Percentiles rank a stretch among this genome's conserved stretches.
Evolutionary conservation across 2,797 vertebrate species (phyloP).

Genomic region (Notoglanidium macrostoma): DNA sequence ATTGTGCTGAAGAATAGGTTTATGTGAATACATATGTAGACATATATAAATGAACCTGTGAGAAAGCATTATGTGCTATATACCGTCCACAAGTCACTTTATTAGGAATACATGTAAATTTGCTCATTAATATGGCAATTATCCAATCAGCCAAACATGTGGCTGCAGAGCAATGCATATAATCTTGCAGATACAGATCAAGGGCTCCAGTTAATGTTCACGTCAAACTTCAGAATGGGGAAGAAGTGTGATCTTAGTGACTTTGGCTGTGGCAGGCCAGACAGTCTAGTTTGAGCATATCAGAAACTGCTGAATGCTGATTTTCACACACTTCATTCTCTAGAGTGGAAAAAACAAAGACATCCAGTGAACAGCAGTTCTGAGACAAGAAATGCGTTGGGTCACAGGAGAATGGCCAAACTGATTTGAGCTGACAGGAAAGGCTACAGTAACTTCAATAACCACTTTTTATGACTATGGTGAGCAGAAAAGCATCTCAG

Average conservation of each 20-base stretch:
- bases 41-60: neutral
- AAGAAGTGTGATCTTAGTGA: neutral
- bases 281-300: neutral
- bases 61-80: neutral
- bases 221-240: neutral
- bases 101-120: neutral
- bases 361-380: neutral
- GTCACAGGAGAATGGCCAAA: neutral
- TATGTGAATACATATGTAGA: neutral
- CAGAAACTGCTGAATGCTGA: neutral
- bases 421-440: neutral
- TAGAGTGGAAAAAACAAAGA: neutral
- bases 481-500: neutral
- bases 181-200: neutral
- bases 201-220: neutral
- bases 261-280: neutral
- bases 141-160: neutral
- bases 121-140: neutral
- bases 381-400: neutral
- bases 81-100: neutral
- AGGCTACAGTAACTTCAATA: neutral
- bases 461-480: neutral
- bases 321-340: neutral
- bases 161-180: neutral
- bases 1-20: neutral